These are phyloP conservation scores for Columba livia DNA, from an alignment of 2,113 vertebrate species.

Conservation along the genomic window DNA sequence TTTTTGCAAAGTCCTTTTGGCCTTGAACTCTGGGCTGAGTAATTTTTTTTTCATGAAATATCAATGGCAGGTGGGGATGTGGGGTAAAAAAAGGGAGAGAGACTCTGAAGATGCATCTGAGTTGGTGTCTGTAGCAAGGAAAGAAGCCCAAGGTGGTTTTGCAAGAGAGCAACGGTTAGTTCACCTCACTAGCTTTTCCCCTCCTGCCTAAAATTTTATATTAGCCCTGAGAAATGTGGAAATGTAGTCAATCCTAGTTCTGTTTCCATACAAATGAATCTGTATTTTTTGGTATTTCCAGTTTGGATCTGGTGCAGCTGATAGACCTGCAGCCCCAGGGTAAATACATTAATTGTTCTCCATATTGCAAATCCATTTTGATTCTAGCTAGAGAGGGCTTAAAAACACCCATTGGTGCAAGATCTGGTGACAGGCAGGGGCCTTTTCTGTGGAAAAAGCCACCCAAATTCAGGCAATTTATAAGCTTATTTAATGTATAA, in stretches of 20 bases:
- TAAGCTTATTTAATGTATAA: background rate
- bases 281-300: background rate
- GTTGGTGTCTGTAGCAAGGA: background rate
- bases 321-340: background rate
- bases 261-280: background rate
- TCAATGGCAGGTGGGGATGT: fast-evolving
- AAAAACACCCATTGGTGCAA: background rate
- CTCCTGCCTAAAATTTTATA: background rate
- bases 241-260: background rate
- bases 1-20: background rate
- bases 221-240: background rate
- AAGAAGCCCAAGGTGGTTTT: background rate
- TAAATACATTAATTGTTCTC: background rate
- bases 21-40: background rate
- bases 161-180: background rate
- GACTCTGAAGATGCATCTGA: fast-evolving
- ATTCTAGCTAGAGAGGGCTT: background rate
- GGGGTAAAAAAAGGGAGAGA: background rate
- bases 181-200: background rate
- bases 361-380: background rate
- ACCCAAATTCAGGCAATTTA: background rate
- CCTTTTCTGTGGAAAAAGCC: background rate
- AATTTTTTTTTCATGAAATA: background rate
- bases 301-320: background rate
- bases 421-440: background rate